phyloP scores from a whole-genome alignment of 2,113 vertebrate species.

The Stegostoma tigrinum region DNA sequence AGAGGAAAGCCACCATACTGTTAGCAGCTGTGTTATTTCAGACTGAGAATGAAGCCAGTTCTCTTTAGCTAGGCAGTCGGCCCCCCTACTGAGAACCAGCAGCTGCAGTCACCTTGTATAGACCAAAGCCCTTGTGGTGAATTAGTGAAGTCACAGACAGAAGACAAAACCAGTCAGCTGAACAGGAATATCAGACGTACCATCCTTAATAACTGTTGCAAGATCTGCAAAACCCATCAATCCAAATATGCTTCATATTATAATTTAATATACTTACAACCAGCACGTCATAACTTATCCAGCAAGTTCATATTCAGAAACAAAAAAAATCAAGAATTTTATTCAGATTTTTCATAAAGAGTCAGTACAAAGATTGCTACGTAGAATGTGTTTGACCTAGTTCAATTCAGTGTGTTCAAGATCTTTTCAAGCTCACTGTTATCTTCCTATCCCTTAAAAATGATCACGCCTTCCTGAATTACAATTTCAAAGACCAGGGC shows the following conservation, averaged over 20 bases:
- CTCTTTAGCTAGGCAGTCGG: not conserved
- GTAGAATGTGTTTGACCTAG: not conserved
- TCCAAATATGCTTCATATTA: not conserved
- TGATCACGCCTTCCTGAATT: not conserved
- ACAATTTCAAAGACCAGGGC: not conserved
- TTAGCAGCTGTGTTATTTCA: constrained; percentile 36
- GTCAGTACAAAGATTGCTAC: not conserved
- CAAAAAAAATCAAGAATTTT: not conserved
- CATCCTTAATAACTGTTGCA: constrained; percentile 6
- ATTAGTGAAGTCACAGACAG: not conserved
- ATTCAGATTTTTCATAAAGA: not conserved
- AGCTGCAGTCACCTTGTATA: constrained; percentile 8
- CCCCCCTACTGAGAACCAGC: constrained; percentile 23
- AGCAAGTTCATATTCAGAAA: not conserved
- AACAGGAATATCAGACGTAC: constrained; percentile 14
- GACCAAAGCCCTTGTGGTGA: constrained; percentile 4
- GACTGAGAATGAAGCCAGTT: constrained; percentile 15
- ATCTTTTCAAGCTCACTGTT: not conserved
- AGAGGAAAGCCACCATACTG: constrained; percentile 8
- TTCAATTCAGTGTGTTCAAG: not conserved
- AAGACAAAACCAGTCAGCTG: constrained; percentile 10
- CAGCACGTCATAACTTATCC: not conserved
- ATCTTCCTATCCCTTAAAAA: not conserved
- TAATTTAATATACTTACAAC: not conserved
- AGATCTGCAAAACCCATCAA: not conserved